These are phyloP conservation scores for Dipodomys stephensi DNA, from an alignment of 2,113 vertebrate genomes.

Conservation along the genomic window DNA sequence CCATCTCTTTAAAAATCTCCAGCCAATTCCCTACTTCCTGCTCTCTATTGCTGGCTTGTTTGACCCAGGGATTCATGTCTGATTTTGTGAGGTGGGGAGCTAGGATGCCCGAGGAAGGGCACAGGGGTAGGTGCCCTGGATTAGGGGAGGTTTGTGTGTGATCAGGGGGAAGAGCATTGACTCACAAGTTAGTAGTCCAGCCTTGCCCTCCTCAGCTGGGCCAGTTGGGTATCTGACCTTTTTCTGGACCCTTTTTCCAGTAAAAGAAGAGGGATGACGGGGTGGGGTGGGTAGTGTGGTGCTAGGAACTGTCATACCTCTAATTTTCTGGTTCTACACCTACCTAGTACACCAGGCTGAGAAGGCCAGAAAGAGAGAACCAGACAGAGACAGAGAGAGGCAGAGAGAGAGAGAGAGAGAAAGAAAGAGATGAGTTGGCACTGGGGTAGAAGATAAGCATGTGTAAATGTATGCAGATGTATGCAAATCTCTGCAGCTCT, in stretches of 20 bases:
- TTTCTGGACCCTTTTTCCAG: background rate
- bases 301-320: background rate
- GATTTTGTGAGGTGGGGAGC: background rate
- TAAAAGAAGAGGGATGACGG: background rate
- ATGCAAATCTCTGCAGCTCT: slow-evolving; percentile 54
- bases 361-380: background rate
- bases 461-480: slow-evolving; percentile 66
- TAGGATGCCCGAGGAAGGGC: background rate
- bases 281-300: background rate
- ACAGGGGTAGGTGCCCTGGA: background rate
- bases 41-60: background rate
- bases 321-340: too few species aligned
- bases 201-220: accelerated
- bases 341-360: background rate
- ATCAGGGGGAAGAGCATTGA: background rate
- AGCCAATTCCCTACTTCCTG: background rate
- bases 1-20: background rate
- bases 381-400: background rate
- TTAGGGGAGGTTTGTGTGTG: accelerated
- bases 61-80: background rate
- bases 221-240: background rate
- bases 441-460: background rate
- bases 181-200: background rate
- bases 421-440: background rate
- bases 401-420: background rate